These are phyloP conservation scores for Pinna nobilis DNA, from an alignment of 1,140 invertebrate genomes.

Conservation along the genomic window DNA sequence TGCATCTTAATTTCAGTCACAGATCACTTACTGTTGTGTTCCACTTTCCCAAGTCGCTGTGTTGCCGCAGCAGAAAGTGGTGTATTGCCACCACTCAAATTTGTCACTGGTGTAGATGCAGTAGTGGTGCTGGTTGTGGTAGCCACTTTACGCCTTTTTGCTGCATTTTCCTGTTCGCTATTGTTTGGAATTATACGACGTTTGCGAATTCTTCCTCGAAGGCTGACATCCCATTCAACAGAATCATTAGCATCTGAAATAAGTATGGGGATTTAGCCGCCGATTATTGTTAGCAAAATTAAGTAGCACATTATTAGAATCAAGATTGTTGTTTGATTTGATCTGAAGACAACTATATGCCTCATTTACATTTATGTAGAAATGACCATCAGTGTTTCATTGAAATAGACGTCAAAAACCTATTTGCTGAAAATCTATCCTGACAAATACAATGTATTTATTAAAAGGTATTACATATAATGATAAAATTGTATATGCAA, in stretches of 20 bases:
- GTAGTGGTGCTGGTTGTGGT: not conserved
- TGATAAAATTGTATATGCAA: too few relatives aligned
- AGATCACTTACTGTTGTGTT: too few relatives aligned
- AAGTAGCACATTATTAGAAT: not conserved
- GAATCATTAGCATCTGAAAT: conserved; percentile 33
- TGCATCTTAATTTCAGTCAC: too few relatives aligned
- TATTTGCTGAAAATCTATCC: too few relatives aligned
- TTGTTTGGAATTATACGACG: conserved; percentile 69
- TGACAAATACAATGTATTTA: too few relatives aligned
- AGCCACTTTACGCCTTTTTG: conserved; percentile 53
- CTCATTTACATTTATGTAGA: not conserved
- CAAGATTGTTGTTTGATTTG: not conserved
- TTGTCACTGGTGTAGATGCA: too few relatives aligned
- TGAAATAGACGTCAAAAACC: not conserved
- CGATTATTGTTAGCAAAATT: not conserved
- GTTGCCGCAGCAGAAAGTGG: too few relatives aligned
- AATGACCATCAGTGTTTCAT: not conserved
- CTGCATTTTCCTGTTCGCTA: conserved; percentile 60
- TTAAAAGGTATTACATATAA: too few relatives aligned
- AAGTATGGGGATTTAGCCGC: not conserved
- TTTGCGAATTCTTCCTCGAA: conserved; percentile 66
- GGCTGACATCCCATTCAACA: conserved; percentile 62
- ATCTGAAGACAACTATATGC: not conserved
- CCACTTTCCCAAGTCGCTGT: too few relatives aligned
- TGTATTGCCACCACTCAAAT: too few relatives aligned